These are phyloP conservation scores for Sardinella longiceps DNA, from an alignment of 2,797 vertebrate genomes.

Conservation along the genomic window DNA sequence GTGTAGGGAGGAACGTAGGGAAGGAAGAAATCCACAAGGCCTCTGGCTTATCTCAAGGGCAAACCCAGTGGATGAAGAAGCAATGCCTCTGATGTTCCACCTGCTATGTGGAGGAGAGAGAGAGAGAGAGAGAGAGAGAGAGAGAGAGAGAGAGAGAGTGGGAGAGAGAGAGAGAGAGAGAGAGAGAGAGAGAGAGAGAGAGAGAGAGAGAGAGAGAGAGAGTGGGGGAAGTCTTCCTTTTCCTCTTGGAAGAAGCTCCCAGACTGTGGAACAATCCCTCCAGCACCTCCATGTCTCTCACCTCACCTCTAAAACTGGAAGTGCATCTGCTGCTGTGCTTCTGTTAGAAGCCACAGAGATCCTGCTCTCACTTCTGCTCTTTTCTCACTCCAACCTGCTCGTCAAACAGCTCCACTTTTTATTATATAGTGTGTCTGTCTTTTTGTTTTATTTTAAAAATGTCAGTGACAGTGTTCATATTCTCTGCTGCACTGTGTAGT, in stretches of 20 bases:
- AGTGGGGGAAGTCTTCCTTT: neutral
- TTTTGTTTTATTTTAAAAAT: neutral
- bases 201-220: too few relatives aligned
- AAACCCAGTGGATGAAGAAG: neutral
- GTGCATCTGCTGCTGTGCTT: neutral
- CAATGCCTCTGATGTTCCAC: neutral
- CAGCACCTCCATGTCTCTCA: neutral
- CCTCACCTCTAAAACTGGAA: conserved; percentile 20
- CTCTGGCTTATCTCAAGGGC: neutral
- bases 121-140: neutral
- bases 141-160: too few relatives aligned
- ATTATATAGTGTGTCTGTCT: neutral
- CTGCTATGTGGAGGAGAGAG: neutral
- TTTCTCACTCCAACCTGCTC: neutral
- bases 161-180: neutral
- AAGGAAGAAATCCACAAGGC: neutral
- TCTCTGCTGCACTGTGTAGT: neutral
- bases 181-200: neutral
- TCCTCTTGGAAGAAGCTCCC: neutral
- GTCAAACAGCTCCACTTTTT: neutral
- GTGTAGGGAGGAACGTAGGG: neutral
- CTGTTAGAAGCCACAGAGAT: neutral
- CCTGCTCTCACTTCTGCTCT: neutral
- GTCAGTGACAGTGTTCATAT: neutral
- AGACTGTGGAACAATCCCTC: conserved; percentile 6